A percentile compares a stretch with the other conserved stretches of the same genome.
Evolutionary conservation across 2,113 vertebrate species (phyloP).

Genomic region (Numenius arquata): DNA sequence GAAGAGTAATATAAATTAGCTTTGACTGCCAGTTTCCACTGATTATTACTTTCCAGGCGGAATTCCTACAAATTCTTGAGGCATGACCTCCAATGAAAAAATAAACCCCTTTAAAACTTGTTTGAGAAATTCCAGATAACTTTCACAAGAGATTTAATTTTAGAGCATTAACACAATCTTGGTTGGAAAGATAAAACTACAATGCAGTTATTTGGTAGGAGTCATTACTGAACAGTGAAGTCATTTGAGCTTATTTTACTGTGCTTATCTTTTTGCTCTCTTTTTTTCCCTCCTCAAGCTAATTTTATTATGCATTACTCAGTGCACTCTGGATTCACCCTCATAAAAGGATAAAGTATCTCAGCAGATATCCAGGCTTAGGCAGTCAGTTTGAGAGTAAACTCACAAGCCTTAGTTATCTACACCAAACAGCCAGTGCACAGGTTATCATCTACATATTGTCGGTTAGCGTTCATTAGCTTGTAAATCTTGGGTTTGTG

Average conservation of each 20-base stretch:
- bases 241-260: constrained; percentile 81
- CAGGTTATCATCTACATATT: constrained; percentile 20
- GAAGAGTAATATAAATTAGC: constrained; percentile 87
- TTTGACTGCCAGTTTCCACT: constrained; percentile 93
- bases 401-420: constrained; percentile 49
- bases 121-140: constrained; percentile 89
- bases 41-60: constrained; percentile 91
- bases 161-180: constrained; percentile 83
- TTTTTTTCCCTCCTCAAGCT: constrained; percentile 37
- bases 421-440: neutral
- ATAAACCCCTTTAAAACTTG: constrained; percentile 84
- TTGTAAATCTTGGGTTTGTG: constrained; percentile 50
- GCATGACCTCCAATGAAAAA: constrained; percentile 86
- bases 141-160: constrained; percentile 85
- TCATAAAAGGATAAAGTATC: constrained; percentile 78
- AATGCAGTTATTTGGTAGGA: constrained; percentile 78
- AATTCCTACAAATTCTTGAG: constrained; percentile 88
- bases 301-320: constrained; percentile 80
- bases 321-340: constrained; percentile 79
- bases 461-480: constrained; percentile 37
- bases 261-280: constrained; percentile 69
- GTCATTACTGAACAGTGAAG: constrained; percentile 80
- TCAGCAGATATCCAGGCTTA: constrained; percentile 71
- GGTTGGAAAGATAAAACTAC: constrained; percentile 82
- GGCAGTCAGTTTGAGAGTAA: constrained; percentile 53